Conservation (phyloP, 2,113 vertebrate species). For the Tragelaphus buxtoni region DNA sequence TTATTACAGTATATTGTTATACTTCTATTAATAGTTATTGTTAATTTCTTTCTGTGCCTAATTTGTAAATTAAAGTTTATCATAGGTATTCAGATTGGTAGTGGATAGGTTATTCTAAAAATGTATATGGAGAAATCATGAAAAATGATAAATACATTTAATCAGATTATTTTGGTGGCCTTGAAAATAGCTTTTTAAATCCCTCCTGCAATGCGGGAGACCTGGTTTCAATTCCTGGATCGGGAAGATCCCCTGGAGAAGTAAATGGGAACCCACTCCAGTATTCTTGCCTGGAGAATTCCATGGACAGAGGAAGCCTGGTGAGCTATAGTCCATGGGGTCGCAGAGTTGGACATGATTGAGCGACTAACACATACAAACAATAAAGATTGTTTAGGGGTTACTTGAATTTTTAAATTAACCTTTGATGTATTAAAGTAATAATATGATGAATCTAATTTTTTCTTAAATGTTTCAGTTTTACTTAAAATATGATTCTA, state of each 20-base stretch:
- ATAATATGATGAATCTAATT: not conserved
- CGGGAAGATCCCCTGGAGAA: not conserved
- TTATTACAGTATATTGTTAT: not conserved
- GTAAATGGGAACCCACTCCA: not conserved
- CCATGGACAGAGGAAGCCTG: not conserved
- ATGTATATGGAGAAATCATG: not conserved
- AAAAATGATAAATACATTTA: not conserved
- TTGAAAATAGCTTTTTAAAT: not conserved
- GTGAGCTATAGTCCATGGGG: not conserved
- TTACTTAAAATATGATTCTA: not conserved
- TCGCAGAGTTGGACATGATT: not conserved
- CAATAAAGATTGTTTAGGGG: not conserved
- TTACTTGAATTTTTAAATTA: slow-evolving; percentile 20
- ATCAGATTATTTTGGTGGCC: not conserved
- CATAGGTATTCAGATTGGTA: not conserved
- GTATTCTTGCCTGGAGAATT: not conserved
- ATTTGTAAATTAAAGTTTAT: not conserved
- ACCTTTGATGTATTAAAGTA: slow-evolving; percentile 14
- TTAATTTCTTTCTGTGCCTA: not conserved
- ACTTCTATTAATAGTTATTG: not conserved
- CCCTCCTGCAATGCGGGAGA: not conserved
- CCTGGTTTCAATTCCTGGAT: not conserved
- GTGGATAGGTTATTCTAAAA: not conserved
- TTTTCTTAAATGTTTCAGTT: not conserved
- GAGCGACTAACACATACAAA: not conserved